Evolutionary conservation across 2,888 invertebrate species (phyloP), one percentile per base, ranked within the genome.

Genomic region (Furcula furcula): DNA sequence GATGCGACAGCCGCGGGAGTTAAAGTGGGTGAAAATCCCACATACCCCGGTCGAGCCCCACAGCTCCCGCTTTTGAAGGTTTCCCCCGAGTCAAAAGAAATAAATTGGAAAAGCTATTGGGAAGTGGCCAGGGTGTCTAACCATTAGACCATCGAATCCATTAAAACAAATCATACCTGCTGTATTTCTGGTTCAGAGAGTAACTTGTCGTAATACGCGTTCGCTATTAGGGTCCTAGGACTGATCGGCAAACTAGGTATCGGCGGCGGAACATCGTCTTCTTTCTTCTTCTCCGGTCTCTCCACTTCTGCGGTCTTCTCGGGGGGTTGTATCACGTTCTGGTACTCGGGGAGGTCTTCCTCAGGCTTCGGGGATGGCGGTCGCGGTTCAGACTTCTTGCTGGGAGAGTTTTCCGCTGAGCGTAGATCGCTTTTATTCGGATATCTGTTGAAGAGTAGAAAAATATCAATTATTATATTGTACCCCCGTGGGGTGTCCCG

Each of bases 171-270:
- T 7, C 21, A 31, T 31, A 70, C 69, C 65, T 94, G 93, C 51
- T 95, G 94, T 29, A 97, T 94, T 48, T 96, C 95, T 0, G 95
- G 92, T 60, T 96, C 95, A 0, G 72, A 51, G 25, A 94, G 88
- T 10, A 96, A 68, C 69, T 95, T 94, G 46, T 95, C 95, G 40
- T 94, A 93, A 69, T 95, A 96, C 1, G 94, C 93, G 51, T 95
- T 94, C 0, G 95, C 94, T n/a, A 85, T 80, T 33, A 80, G 36
- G 0, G 84, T 89, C 40, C 85, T 52, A 0, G 84, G 84, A 37
- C 78, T 85, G 2, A 91, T 78, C 0, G 90, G 90, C 0, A 91
- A 61, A 7, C 89, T 89, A 0, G 90, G 87, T 18, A 88, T 86
- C 0, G 87, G 89, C 0, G 89, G 89, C 0, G 88, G 89, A 0